These are phyloP conservation scores for Lepidurus packardi DNA, from an alignment of 1,140 invertebrate species.

Conservation along the genomic window DNA sequence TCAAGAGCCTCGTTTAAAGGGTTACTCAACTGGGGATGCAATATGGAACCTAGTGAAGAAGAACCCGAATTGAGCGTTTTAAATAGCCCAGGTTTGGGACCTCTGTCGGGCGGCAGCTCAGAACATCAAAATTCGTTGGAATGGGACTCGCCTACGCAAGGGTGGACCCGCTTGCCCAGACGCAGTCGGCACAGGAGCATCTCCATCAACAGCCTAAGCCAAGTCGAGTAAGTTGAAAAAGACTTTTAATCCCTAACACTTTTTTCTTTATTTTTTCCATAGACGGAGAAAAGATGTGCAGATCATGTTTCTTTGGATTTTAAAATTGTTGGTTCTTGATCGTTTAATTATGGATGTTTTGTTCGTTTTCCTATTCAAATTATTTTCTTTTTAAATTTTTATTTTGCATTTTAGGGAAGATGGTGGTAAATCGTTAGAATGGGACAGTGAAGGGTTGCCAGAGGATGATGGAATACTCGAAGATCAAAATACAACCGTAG, in stretches of 20 bases:
- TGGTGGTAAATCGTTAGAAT: constrained; percentile 41
- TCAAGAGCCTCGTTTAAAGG: constrained; percentile 29
- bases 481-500: constrained; percentile 25
- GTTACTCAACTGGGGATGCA: constrained; percentile 32
- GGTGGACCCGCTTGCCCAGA: constrained; percentile 35
- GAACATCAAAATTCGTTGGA: constrained; percentile 30
- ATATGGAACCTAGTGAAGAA: constrained; percentile 38
- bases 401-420: constrained; percentile 37
- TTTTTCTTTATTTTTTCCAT: too few relatives aligned
- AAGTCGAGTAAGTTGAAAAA: neutral
- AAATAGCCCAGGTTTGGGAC: constrained; percentile 37
- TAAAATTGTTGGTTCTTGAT: too few relatives aligned
- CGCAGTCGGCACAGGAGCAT: neutral
- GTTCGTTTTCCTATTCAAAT: neutral
- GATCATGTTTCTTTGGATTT: too few relatives aligned
- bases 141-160: constrained; percentile 38
- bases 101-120: constrained; percentile 34
- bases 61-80: constrained; percentile 32
- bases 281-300: too few relatives aligned
- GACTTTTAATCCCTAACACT: too few relatives aligned
- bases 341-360: neutral
- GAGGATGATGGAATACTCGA: constrained; percentile 32
- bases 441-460: constrained; percentile 42
- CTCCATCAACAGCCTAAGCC: constrained; percentile 30
- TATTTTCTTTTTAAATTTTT: constrained; percentile 2